Conservation (phyloP, 92 coral and sea anemone species). For the Porites evermanni region DNA sequence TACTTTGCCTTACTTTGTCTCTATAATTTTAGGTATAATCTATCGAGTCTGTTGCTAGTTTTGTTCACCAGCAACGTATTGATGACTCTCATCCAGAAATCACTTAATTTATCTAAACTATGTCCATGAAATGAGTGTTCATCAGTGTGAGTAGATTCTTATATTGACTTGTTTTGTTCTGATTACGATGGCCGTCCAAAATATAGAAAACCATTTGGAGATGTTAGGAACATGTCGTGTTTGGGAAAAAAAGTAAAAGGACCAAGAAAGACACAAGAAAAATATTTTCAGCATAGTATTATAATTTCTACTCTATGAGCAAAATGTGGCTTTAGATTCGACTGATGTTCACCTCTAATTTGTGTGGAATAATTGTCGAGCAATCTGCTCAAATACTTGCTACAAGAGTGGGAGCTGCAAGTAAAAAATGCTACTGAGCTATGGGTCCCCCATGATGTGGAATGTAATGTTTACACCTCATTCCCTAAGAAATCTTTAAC, state of each 20-base stretch:
- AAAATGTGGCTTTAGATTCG: not conserved
- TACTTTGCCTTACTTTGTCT: too few species aligned
- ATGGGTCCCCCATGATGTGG: not conserved
- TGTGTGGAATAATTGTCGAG: not conserved
- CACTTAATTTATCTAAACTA: not conserved
- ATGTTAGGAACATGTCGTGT: not conserved
- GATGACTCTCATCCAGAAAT: not conserved
- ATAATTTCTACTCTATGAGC: not conserved
- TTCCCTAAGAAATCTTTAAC: not conserved
- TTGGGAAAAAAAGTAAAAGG: not conserved
- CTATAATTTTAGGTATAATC: not conserved
- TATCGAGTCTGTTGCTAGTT: not conserved
- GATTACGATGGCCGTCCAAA: not conserved
- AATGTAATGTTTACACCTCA: not conserved
- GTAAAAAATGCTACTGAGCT: not conserved
- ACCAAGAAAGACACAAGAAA: not conserved
- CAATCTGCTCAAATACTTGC: not conserved
- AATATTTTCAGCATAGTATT: not conserved
- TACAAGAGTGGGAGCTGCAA: not conserved
- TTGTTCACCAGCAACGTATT: too few species aligned
- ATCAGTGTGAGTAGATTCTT: too few species aligned
- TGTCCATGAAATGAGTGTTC: not conserved
- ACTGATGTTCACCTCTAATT: not conserved
- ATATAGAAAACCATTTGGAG: not conserved
- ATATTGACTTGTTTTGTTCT: not conserved